Conservation (phyloP, 2,888 invertebrate species). For the Selenia dentaria region DNA sequence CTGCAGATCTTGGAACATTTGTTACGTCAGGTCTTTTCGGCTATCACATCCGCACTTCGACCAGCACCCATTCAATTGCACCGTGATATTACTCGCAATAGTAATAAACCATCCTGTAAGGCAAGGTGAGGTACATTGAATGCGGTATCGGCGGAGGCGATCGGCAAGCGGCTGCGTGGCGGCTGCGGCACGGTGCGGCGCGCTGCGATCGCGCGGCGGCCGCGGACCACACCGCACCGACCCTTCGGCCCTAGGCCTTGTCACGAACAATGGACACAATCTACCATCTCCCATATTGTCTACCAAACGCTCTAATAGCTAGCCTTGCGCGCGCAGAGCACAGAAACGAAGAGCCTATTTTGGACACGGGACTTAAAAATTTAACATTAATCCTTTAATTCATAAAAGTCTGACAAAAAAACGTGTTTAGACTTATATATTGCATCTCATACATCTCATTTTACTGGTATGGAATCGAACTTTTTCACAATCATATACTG, state of each 20-base stretch:
- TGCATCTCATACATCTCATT: too few species aligned
- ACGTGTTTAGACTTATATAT: too few species aligned
- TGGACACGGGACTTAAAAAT: conserved; percentile 2
- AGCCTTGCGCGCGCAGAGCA: conserved; percentile 29
- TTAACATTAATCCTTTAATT: too few species aligned
- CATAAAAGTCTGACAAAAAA: too few species aligned
- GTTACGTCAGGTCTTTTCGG: conserved; percentile 19
- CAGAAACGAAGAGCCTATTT: conserved; percentile 7
- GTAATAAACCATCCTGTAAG: conserved; percentile 35
- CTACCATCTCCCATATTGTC: conserved; percentile 70
- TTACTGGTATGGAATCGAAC: too few species aligned
- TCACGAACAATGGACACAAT: conserved; percentile 64
- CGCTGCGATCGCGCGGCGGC: conserved; percentile 10
- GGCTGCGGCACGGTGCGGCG: not conserved
- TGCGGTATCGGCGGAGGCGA: conserved; percentile 29
- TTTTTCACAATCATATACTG: too few species aligned
- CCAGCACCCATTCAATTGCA: conserved; percentile 25
- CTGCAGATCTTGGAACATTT: conserved; percentile 10
- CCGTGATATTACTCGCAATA: conserved; percentile 26
- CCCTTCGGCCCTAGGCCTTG: conserved; percentile 44
- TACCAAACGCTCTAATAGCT: conserved; percentile 67
- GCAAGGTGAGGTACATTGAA: conserved; percentile 28
- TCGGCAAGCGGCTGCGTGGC: conserved; percentile 9
- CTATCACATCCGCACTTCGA: conserved; percentile 12
- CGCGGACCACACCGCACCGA: conserved; percentile 36